Evolutionary conservation across 2,113 vertebrate genomes (phyloP).

Genomic region (Hyla sarda): DNA sequence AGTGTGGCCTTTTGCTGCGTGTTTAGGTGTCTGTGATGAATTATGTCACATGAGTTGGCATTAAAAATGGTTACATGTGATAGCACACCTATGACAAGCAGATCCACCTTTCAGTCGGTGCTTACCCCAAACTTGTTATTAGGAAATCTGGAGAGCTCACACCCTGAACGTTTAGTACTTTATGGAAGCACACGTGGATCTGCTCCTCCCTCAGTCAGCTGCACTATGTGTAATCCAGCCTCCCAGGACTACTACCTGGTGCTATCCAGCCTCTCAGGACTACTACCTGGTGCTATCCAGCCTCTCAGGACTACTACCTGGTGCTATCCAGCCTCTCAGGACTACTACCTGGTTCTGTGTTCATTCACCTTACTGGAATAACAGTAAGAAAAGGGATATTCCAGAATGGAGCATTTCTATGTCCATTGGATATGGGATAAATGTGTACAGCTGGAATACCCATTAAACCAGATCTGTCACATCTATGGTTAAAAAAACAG

Average conservation of each 20-base stretch:
- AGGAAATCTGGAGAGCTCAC: background rate
- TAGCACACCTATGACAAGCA: background rate
- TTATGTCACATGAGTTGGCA: background rate
- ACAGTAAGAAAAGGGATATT: background rate
- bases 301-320: too few species aligned
- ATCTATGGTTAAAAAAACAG: too few species aligned
- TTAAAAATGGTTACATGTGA: background rate
- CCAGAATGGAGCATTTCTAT: too few species aligned
- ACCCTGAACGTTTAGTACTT: background rate
- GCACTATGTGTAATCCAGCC: background rate
- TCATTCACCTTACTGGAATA: too few species aligned
- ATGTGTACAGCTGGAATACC: too few species aligned
- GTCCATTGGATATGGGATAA: too few species aligned
- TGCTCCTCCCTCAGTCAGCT: background rate
- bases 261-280: too few species aligned
- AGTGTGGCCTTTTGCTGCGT: background rate
- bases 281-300: too few species aligned
- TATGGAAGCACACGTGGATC: background rate
- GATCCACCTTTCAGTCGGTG: background rate
- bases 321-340: too few species aligned
- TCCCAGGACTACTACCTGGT: too few species aligned
- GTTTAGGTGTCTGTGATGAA: background rate
- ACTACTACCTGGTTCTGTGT: too few species aligned
- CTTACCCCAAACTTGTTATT: conserved; percentile 16
- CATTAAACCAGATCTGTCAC: too few species aligned